Base-by-base conservation (phyloP, 1,140 invertebrate genomes). In the Metopolophium dirhodum region DNA sequence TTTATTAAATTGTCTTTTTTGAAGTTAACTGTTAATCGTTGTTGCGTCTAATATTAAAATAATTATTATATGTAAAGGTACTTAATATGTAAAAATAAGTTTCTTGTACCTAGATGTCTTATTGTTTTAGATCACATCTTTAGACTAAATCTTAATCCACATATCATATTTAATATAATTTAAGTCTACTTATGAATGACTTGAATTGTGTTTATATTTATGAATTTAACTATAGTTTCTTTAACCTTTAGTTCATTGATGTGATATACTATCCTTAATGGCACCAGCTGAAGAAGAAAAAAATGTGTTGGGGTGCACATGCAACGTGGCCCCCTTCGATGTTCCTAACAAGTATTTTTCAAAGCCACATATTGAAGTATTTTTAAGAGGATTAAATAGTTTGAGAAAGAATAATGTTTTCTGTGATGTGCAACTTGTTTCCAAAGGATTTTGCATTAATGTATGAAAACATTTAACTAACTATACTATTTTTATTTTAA, bases 361-460 rank as follows among this genome's bases (percentile, higher is more conserved):
- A n/a, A 93, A 93, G 57, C 23, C 91, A 20, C 35, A 86, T n/a
- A 85, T 86, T 85, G 91, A 93, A 86, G 68, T 49, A 18, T 85
- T 93, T 83, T 41, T 93, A 41, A 93, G 91, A 86, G 91, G 49
- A 54, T 85, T 93, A 93, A 93, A 86, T 57, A 93, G 26, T 93
- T 93, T 85, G 57, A 51, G 91, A 93, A 93, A 93, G 26, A 93
- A 93, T 30, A 49, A 93, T 93, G 82, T 93, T n/a, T 93, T 93
- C 26, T 93, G 91, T 57, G 91, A 93, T 22, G 82, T 93, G 7
- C 91, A 93, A 86, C 91, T 93, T 37, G 41, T 93, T 51, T 93
- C 91, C 18, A 85, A 93, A 86, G 91, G 91, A 54, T 93, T 86
- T 57, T 93, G 77, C n/a, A 93, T 93, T 26, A 85, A 93, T 85